Percentiles rank a stretch among this genome's conserved stretches.
Conservation (phyloP, 2,797 vertebrate genomes). For the Pseudochaenichthys georgianus region DNA sequence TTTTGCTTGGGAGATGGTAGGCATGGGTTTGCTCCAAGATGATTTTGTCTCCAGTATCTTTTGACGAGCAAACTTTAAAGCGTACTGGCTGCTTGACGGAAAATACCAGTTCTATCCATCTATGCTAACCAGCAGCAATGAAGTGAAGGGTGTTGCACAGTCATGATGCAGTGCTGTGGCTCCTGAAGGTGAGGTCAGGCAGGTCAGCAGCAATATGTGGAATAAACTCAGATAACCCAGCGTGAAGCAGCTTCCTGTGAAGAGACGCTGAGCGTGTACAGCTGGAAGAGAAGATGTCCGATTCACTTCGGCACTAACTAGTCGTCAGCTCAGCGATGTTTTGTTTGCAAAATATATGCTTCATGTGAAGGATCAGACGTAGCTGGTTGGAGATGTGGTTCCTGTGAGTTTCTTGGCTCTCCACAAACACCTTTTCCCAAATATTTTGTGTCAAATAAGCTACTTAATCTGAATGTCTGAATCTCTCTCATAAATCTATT, state of each 20-base stretch:
- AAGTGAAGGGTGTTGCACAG: conserved; percentile 1
- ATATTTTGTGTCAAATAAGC: neutral
- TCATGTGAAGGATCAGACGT: conserved; percentile 17
- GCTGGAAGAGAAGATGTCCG: conserved; percentile 21
- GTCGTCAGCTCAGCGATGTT: conserved; percentile 13
- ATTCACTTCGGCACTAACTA: conserved; percentile 20
- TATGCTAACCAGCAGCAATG: conserved; percentile 15
- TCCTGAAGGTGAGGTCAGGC: conserved; percentile 34
- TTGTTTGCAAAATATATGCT: conserved; percentile 9
- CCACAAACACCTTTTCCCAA: neutral
- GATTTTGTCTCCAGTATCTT: neutral
- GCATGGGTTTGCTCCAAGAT: neutral
- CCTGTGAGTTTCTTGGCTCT: neutral
- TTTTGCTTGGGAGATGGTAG: neutral
- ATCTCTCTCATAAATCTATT: neutral
- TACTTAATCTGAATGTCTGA: neutral
- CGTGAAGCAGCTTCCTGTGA: conserved; percentile 16
- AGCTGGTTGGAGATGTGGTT: neutral
- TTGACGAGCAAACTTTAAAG: neutral
- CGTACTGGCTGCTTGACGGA: neutral
- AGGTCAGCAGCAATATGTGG: conserved; percentile 21
- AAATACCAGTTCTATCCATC: neutral
- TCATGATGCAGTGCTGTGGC: neutral
- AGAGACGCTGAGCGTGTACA: conserved; percentile 20
- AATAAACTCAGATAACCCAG: conserved; percentile 1